Evolutionary conservation across 1,140 invertebrate genomes (phyloP).

Genomic region (Cyclargus thomasi): DNA sequence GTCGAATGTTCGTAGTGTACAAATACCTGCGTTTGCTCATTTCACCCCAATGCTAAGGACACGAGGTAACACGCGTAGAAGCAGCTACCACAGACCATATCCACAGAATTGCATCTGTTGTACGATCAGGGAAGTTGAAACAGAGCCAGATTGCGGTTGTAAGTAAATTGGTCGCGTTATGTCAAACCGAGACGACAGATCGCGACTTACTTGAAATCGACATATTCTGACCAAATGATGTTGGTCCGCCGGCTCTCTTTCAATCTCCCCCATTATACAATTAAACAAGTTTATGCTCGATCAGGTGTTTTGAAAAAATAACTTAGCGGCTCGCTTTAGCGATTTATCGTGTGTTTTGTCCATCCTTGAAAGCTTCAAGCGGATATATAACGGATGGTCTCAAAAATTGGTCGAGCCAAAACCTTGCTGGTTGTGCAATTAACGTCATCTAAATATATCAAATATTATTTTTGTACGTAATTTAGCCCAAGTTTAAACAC

Average conservation of each 20-base stretch:
- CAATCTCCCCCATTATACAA: too few species aligned
- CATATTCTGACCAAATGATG: too few species aligned
- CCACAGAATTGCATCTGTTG: background rate
- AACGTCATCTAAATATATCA: background rate
- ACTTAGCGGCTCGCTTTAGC: too few species aligned
- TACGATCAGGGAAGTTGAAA: too few species aligned
- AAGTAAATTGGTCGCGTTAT: too few species aligned
- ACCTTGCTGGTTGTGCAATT: background rate
- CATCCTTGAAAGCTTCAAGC: background rate
- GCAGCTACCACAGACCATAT: background rate
- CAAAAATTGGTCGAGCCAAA: background rate
- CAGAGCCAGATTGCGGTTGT: too few species aligned
- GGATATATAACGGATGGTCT: background rate
- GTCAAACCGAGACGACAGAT: too few species aligned
- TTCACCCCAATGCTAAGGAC: slow-evolving; percentile 32
- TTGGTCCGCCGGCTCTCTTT: too few species aligned
- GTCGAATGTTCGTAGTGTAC: slow-evolving; percentile 41
- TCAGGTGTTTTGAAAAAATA: background rate
- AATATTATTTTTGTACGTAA: background rate
- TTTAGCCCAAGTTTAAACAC: too few species aligned
- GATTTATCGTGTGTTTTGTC: too few species aligned
- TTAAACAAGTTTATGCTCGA: background rate
- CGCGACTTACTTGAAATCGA: too few species aligned
- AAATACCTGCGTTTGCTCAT: slow-evolving; percentile 47
- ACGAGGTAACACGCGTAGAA: background rate